A percentile compares a stretch with the other conserved stretches of the same genome.
Conservation (phyloP, 2,113 vertebrate genomes). For the Spea bombifrons region DNA sequence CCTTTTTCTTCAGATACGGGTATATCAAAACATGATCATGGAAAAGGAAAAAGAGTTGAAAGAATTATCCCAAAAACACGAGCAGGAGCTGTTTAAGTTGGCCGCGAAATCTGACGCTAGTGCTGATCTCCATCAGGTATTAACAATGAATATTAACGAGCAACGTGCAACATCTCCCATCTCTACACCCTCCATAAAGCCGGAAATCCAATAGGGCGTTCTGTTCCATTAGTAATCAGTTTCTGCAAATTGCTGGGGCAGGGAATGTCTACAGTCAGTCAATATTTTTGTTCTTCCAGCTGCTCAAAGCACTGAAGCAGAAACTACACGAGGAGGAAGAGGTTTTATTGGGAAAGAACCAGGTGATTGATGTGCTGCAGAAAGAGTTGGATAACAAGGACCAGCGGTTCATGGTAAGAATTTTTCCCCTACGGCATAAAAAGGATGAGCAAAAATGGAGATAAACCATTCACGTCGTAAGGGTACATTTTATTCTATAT, state of each 20-base stretch:
- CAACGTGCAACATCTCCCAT: no score
- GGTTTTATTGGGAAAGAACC: slow-evolving; percentile 80
- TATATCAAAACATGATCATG: slow-evolving; percentile 79
- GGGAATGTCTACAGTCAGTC: no score
- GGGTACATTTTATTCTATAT: no score
- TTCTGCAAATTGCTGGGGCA: no score
- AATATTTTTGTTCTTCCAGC: slow-evolving; percentile 44
- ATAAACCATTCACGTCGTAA: no score
- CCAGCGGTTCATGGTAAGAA: slow-evolving; percentile 69
- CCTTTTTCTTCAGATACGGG: slow-evolving; percentile 66
- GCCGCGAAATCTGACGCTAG: slow-evolving; percentile 84
- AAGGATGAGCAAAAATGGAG: neutral
- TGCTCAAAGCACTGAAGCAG: slow-evolving; percentile 82
- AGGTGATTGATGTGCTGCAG: slow-evolving; percentile 85
- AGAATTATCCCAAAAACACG: slow-evolving; percentile 73
- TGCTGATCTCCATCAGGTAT: slow-evolving; percentile 83
- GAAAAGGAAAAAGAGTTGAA: slow-evolving; percentile 75
- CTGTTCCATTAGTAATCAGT: no score
- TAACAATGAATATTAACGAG: no score
- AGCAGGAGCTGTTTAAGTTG: slow-evolving; percentile 83
- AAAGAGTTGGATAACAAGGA: slow-evolving; percentile 81
- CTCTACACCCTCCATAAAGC: no score
- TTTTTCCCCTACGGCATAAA: no score
- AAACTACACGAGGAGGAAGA: slow-evolving; percentile 90
- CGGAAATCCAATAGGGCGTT: no score